These are phyloP conservation scores for Metalampra italica DNA, from an alignment of 2,888 invertebrate genomes.

Conservation along the genomic window DNA sequence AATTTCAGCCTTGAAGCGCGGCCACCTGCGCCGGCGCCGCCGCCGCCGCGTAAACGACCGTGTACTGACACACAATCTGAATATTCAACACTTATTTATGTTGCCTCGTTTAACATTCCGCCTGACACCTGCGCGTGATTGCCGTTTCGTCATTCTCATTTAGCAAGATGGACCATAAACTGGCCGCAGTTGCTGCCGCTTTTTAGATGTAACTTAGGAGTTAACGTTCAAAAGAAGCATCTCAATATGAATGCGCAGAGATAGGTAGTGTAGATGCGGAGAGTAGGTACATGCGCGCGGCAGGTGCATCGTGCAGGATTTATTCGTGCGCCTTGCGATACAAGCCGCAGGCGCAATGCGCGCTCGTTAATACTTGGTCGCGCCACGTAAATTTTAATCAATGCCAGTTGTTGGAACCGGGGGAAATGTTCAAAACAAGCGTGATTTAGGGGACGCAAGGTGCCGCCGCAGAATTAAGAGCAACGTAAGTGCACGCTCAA, in stretches of 20 bases:
- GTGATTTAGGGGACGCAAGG: conserved; percentile 67
- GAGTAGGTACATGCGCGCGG: conserved; percentile 35
- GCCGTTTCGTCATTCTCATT: conserved; percentile 46
- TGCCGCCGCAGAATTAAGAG: conserved; percentile 48
- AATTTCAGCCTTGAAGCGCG: conserved; percentile 79
- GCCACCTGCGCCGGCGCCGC: conserved; percentile 81
- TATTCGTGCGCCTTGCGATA: conserved; percentile 64
- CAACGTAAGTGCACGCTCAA: conserved; percentile 24
- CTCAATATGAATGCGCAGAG: conserved; percentile 3
- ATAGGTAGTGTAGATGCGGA: conserved; percentile 11
- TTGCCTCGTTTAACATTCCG: conserved; percentile 67
- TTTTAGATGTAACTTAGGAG: not conserved
- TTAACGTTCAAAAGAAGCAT: not conserved
- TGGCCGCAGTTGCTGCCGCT: conserved; percentile 12
- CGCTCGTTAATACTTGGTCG: conserved; percentile 75
- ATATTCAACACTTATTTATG: conserved; percentile 75
- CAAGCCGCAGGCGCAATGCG: conserved; percentile 59
- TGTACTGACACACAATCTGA: conserved; percentile 75
- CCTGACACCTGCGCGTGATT: conserved; percentile 66
- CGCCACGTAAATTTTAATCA: conserved; percentile 76
- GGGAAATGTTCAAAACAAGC: conserved; percentile 70
- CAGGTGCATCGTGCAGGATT: conserved; percentile 75
- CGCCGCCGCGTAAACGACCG: conserved; percentile 71
- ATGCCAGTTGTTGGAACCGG: conserved; percentile 71
- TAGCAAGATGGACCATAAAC: conserved; percentile 28